These are phyloP conservation scores for Gymnarchus niloticus DNA, from an alignment of 2,113 vertebrate genomes.

Conservation along the genomic window DNA sequence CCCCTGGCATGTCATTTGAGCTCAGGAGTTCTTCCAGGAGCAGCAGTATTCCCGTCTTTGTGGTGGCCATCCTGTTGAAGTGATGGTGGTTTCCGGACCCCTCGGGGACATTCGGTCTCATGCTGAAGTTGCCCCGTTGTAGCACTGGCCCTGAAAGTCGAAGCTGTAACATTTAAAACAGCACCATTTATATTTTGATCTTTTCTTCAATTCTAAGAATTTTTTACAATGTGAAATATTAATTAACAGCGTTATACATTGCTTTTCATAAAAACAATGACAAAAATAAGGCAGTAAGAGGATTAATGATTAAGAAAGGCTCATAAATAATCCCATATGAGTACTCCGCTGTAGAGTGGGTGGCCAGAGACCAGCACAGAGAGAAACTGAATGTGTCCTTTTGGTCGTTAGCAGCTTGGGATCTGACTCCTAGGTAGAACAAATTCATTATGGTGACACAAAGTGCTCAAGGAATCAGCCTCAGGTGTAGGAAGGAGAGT, in stretches of 20 bases:
- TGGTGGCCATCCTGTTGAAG: too few species aligned
- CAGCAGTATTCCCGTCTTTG: too few species aligned
- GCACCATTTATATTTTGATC: too few species aligned
- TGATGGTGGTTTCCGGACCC: too few species aligned
- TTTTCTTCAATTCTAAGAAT: too few species aligned
- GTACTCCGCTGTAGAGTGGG: background rate
- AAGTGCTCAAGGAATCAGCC: background rate
- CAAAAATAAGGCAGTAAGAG: background rate
- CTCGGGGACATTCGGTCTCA: background rate
- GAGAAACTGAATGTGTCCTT: background rate
- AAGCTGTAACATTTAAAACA: too few species aligned
- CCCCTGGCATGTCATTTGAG: too few species aligned
- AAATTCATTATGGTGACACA: background rate
- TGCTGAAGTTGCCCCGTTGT: background rate
- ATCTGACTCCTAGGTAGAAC: background rate
- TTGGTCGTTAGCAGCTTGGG: background rate
- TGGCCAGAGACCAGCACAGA: background rate
- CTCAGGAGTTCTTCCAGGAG: too few species aligned
- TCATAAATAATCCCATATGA: background rate
- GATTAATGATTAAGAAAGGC: background rate
- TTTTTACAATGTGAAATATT: too few species aligned
- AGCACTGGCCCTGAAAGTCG: background rate
- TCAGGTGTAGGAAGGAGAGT: background rate
- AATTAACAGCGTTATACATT: too few species aligned
- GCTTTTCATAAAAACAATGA: background rate